Percentiles rank a stretch among this genome's conserved stretches.
Conservation (phyloP, 1,140 invertebrate genomes). For the Phthorimaea operculella region DNA sequence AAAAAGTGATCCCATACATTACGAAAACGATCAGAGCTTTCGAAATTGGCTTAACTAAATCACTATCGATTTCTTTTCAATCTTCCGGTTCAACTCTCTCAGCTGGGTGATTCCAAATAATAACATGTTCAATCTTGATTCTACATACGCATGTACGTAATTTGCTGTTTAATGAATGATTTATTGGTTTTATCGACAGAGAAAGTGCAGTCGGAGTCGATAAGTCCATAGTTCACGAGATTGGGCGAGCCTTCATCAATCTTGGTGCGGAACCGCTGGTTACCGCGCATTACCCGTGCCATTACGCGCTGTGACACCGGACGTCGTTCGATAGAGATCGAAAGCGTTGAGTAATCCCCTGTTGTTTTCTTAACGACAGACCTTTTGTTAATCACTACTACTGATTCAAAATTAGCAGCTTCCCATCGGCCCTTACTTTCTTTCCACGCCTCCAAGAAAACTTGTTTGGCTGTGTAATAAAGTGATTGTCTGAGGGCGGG, state of each 20-base stretch:
- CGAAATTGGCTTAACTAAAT: slow-evolving; percentile 25
- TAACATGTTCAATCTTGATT: slow-evolving; percentile 25
- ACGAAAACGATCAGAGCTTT: slow-evolving; percentile 13
- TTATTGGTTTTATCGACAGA: slow-evolving; percentile 43
- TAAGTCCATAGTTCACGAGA: slow-evolving; percentile 37
- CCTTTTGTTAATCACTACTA: not conserved
- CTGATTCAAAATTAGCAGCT: not conserved
- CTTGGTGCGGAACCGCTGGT: slow-evolving; percentile 8
- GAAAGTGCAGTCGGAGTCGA: slow-evolving; percentile 39
- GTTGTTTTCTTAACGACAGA: no score
- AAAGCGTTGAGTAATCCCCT: not conserved
- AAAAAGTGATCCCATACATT: not conserved
- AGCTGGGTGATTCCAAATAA: slow-evolving; percentile 26
- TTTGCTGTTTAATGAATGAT: slow-evolving; percentile 35
- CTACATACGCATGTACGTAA: slow-evolving; percentile 17
- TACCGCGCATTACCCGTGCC: slow-evolving; percentile 1
- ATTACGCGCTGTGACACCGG: slow-evolving; percentile 4
- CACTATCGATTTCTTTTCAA: slow-evolving; percentile 32
- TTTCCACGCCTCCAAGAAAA: not conserved
- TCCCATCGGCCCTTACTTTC: not conserved
- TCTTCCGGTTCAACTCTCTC: slow-evolving; percentile 47
- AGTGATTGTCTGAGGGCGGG: not conserved
- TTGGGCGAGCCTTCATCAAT: slow-evolving; percentile 22
- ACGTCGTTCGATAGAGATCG: not conserved
- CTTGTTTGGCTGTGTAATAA: not conserved